phyloP scores from a whole-genome alignment of 2,888 invertebrate species.

The Drosophila lacicola region DNA sequence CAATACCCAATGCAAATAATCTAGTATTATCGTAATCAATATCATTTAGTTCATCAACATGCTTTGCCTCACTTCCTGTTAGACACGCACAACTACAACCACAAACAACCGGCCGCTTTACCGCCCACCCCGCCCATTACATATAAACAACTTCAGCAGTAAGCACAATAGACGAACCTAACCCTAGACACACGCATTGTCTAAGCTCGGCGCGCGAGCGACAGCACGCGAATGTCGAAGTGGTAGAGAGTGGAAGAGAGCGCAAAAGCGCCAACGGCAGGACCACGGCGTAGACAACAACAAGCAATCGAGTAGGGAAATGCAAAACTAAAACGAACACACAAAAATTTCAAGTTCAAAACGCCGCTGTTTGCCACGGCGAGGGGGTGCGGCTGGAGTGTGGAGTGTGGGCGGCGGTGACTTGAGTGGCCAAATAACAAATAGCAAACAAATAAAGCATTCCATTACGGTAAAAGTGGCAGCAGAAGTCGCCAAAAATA shows the following conservation, averaged over 20 bases:
- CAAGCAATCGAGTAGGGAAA: constrained; percentile 30
- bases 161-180: constrained; percentile 45
- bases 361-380: constrained; percentile 60
- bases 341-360: constrained; percentile 78
- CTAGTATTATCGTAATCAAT: constrained; percentile 40
- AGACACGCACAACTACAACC: constrained; percentile 20
- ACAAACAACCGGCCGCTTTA: constrained; percentile 29
- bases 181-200: constrained; percentile 64
- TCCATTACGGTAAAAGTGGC: constrained; percentile 13
- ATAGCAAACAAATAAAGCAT: constrained; percentile 23
- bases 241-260: constrained; percentile 13
- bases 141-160: constrained; percentile 11
- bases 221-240: constrained; percentile 9
- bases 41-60: not conserved
- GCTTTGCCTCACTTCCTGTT: constrained; percentile 41
- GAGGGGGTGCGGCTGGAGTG: not conserved
- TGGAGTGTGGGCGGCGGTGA: not conserved
- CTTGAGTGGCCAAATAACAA: constrained; percentile 21
- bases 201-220: constrained; percentile 59
- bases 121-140: not conserved
- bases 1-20: not conserved
- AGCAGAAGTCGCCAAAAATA: constrained; percentile 29
- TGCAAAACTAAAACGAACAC: constrained; percentile 56
- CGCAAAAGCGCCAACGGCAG: constrained; percentile 31
- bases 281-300: constrained; percentile 43